phyloP scores from a whole-genome alignment of 2,113 vertebrate species.

The Forbesichthys papilliferus region DNA sequence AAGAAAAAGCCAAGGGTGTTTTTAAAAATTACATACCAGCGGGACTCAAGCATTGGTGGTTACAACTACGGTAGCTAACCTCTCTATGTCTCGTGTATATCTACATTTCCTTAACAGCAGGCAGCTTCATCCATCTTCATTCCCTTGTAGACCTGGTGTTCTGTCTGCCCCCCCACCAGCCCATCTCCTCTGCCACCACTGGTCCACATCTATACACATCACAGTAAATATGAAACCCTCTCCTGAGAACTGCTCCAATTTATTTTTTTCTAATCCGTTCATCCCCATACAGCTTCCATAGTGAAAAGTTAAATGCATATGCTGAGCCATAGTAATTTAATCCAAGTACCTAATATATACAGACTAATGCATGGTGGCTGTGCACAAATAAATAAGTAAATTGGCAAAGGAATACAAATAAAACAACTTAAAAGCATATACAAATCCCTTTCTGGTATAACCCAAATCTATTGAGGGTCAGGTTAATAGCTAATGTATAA shows the following conservation, averaged over 20 bases:
- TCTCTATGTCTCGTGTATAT: constrained; percentile 27
- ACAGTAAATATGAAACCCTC: constrained; percentile 46
- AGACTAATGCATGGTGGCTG: constrained; percentile 3
- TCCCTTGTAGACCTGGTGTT: constrained; percentile 39
- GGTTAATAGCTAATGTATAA: not conserved
- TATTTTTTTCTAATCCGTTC: constrained; percentile 54
- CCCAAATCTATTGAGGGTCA: not conserved
- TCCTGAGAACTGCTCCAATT: constrained; percentile 24
- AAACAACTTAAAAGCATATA: not conserved
- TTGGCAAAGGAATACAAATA: not conserved
- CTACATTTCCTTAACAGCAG: constrained; percentile 4
- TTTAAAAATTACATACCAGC: constrained; percentile 9
- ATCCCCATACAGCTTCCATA: constrained; percentile 26
- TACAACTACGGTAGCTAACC: constrained; percentile 30
- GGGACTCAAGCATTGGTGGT: constrained; percentile 20
- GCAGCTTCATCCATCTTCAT: constrained; percentile 58
- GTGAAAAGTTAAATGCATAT: constrained; percentile 23
- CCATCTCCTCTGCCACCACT: constrained; percentile 4
- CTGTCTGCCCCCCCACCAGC: not conserved
- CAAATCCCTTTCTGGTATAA: not conserved
- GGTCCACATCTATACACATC: constrained; percentile 59
- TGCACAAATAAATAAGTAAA: no score
- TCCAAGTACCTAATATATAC: constrained; percentile 10
- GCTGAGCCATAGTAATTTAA: constrained; percentile 40
- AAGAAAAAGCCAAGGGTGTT: not conserved